Conservation (phyloP, 2,888 invertebrate genomes). For the Marasmarcha lunaedactyla region DNA sequence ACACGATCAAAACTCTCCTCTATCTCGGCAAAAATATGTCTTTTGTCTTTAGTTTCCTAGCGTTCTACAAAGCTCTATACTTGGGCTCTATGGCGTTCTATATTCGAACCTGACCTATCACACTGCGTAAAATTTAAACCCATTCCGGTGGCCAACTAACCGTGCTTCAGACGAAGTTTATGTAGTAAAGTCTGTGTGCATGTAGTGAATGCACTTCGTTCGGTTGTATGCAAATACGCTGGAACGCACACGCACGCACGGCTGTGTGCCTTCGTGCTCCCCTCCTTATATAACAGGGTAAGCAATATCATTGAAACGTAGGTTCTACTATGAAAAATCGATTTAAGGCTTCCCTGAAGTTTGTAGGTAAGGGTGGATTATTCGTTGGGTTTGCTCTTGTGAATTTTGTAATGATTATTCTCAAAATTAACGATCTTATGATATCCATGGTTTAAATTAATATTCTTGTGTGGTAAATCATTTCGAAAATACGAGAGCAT, state of each 20-base stretch:
- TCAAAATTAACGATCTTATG: too few species aligned
- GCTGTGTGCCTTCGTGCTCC: not conserved
- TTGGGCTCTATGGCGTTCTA: not conserved
- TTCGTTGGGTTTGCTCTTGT: too few species aligned
- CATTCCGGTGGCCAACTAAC: conserved; percentile 5
- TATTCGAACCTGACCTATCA: not conserved
- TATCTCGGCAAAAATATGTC: too few species aligned
- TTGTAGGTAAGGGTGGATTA: too few species aligned
- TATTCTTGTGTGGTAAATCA: too few species aligned
- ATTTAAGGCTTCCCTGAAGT: too few species aligned
- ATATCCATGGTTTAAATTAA: too few species aligned
- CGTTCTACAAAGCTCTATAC: too few species aligned
- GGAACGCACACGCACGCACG: conserved; percentile 2
- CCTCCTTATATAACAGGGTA: conserved; percentile 1
- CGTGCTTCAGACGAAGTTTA: conserved; percentile 2
- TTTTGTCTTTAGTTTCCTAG: too few species aligned
- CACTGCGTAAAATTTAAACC: not conserved
- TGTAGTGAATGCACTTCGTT: conserved; percentile 4
- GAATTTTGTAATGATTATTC: too few species aligned
- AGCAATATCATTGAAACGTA: conserved; percentile 1
- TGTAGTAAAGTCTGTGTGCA: not conserved
- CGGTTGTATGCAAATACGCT: conserved; percentile 1
- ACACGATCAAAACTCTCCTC: too few species aligned
- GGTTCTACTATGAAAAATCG: not conserved
- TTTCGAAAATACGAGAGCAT: too few species aligned